Evolutionary conservation across 2,113 vertebrate genomes (phyloP).

Genomic region (Clupea harengus): DNA sequence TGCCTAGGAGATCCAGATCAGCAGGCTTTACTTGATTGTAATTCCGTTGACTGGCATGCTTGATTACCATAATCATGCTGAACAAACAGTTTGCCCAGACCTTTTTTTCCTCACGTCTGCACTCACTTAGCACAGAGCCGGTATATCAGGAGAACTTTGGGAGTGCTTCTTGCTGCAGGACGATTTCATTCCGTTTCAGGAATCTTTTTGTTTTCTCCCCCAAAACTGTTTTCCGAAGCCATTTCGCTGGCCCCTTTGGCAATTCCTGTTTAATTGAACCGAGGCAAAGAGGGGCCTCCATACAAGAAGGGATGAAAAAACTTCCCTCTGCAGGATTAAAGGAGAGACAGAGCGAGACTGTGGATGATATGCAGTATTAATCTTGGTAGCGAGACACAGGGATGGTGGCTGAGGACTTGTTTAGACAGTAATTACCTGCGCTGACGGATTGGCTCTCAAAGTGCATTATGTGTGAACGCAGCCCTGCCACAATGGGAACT

Average conservation of each 20-base stretch:
- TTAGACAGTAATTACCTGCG: constrained; percentile 16
- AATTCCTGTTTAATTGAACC: constrained; percentile 4
- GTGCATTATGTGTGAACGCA: constrained; percentile 5
- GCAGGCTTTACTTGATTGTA: constrained; percentile 5
- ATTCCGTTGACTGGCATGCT: neutral
- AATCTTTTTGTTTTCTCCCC: neutral
- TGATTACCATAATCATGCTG: constrained; percentile 12
- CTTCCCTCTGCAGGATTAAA: neutral
- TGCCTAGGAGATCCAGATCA: neutral
- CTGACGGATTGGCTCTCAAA: constrained; percentile 17
- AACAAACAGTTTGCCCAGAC: neutral
- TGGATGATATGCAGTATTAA: constrained; percentile 6
- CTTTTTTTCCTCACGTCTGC: neutral
- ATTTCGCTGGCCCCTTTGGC: neutral
- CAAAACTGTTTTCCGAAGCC: neutral
- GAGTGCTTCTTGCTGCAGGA: neutral
- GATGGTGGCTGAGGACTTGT: constrained; percentile 7
- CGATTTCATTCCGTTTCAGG: neutral
- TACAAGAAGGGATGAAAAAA: neutral
- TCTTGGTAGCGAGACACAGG: neutral
- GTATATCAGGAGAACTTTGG: neutral
- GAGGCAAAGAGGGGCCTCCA: neutral
- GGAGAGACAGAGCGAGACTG: neutral
- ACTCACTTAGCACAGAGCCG: neutral
- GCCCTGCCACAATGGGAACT: neutral